A percentile compares a stretch with the other conserved stretches of the same genome.
Evolutionary conservation across 2,888 invertebrate species (phyloP).

Genomic region (Zhengitettix transpicula): DNA sequence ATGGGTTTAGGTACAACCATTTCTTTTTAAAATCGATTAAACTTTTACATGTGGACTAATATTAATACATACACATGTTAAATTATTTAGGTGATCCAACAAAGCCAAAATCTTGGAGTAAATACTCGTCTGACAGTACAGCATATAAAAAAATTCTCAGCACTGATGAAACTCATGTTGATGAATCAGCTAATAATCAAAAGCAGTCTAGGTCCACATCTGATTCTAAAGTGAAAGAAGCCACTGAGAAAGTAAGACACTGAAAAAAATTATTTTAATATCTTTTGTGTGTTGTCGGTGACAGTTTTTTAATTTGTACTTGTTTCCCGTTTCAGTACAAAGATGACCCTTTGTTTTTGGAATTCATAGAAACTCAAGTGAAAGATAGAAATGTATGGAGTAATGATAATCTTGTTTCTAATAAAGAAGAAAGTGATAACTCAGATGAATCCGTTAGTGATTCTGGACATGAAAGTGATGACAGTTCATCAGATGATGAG

Average conservation of each 20-base stretch:
- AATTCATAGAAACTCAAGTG: slow-evolving; percentile 75
- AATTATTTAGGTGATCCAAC: slow-evolving; percentile 33
- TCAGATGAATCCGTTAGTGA: slow-evolving; percentile 13
- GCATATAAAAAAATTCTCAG: slow-evolving; percentile 38
- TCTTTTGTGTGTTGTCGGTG: too few species aligned
- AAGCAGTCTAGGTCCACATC: slow-evolving; percentile 17
- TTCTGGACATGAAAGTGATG: slow-evolving; percentile 18
- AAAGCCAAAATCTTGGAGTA: slow-evolving; percentile 88
- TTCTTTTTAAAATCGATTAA: neutral
- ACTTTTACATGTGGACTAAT: neutral
- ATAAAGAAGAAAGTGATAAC: slow-evolving; percentile 17
- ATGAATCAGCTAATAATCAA: slow-evolving; percentile 15
- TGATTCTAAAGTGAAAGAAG: neutral
- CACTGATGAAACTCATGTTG: slow-evolving; percentile 18
- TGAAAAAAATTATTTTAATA: too few species aligned
- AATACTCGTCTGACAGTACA: slow-evolving; percentile 65
- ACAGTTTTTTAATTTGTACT: too few species aligned
- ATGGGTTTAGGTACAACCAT: slow-evolving; percentile 33
- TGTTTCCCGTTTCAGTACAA: slow-evolving; percentile 40
- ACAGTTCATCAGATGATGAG: slow-evolving; percentile 15
- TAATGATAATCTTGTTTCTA: slow-evolving; percentile 29
- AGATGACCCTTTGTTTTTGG: slow-evolving; percentile 75
- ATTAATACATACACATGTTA: too few species aligned
- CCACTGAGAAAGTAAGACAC: too few species aligned
- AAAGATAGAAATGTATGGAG: slow-evolving; percentile 33